These are phyloP conservation scores for Phylloscopus trochilus DNA, from an alignment of 2,113 vertebrate species.

Conservation along the genomic window DNA sequence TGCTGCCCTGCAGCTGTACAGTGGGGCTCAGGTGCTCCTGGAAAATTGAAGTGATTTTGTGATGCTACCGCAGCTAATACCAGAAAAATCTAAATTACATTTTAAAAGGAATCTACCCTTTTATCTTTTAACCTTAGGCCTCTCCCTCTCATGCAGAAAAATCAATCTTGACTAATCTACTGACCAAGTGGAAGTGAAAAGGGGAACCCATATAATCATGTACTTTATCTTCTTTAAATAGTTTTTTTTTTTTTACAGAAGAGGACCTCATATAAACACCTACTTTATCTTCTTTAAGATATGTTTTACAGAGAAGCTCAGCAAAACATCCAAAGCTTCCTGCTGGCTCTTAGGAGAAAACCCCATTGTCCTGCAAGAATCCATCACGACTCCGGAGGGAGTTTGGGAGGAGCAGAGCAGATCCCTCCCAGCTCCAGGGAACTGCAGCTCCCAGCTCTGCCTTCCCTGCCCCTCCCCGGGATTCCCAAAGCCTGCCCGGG, in stretches of 20 bases:
- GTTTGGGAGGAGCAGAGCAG: neutral
- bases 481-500: fast-evolving
- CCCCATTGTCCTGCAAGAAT: neutral
- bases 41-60: conserved; percentile 55
- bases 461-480: neutral
- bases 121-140: conserved; percentile 77
- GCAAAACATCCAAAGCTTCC: neutral
- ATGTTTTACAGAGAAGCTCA: conserved; percentile 14
- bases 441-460: fast-evolving
- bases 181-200: conserved; percentile 65
- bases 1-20: neutral
- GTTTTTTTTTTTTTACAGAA: neutral
- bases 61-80: conserved; percentile 59
- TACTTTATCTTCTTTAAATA: conserved; percentile 62
- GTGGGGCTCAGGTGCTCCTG: conserved; percentile 49
- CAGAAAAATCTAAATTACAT: conserved; percentile 70
- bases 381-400: neutral
- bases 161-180: conserved; percentile 75
- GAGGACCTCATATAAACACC: conserved; percentile 30
- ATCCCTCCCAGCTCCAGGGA: too few relatives aligned
- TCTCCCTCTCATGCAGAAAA: conserved; percentile 72
- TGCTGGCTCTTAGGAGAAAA: neutral
- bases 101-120: conserved; percentile 71
- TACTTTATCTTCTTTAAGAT: conserved; percentile 54
- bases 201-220: conserved; percentile 38